Evolutionary conservation across 2,888 invertebrate species (phyloP).

Genomic region (Hypena proboscidalis): DNA sequence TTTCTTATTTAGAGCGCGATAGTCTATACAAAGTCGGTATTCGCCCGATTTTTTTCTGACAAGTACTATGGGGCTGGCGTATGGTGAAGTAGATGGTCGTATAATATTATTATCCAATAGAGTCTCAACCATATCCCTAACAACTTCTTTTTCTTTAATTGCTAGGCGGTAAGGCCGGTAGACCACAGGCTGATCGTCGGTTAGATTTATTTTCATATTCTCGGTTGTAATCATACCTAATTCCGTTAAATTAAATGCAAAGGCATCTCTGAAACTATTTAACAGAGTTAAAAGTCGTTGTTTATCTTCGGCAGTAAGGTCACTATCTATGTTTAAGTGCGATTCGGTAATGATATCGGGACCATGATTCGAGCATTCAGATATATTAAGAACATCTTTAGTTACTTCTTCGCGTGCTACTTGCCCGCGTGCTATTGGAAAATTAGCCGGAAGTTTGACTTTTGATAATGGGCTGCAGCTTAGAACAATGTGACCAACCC

Average conservation of each 20-base stretch:
- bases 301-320: not conserved
- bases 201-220: constrained; percentile 29
- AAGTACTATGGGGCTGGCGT: constrained; percentile 38
- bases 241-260: constrained; percentile 10
- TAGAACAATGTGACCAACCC: no score
- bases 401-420: no score
- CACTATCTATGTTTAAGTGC: not conserved
- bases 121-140: constrained; percentile 31
- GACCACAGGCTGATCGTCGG: constrained; percentile 21
- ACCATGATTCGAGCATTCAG: no score
- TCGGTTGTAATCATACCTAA: constrained; percentile 32
- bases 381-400: no score
- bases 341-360: not conserved
- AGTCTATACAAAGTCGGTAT: constrained; percentile 34
- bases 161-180: constrained; percentile 36
- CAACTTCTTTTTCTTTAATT: constrained; percentile 25
- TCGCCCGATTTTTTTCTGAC: constrained; percentile 42
- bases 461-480: no score
- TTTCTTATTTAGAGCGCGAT: constrained; percentile 31
- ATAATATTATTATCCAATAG: constrained; percentile 33
- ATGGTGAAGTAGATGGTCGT: constrained; percentile 26
- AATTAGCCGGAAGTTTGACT: no score
- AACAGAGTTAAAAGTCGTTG: not conserved
- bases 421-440: no score
- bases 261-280: constrained; percentile 8